These are phyloP conservation scores for Porites rus DNA, from an alignment of 92 coral and sea anemone species.

Conservation along the genomic window DNA sequence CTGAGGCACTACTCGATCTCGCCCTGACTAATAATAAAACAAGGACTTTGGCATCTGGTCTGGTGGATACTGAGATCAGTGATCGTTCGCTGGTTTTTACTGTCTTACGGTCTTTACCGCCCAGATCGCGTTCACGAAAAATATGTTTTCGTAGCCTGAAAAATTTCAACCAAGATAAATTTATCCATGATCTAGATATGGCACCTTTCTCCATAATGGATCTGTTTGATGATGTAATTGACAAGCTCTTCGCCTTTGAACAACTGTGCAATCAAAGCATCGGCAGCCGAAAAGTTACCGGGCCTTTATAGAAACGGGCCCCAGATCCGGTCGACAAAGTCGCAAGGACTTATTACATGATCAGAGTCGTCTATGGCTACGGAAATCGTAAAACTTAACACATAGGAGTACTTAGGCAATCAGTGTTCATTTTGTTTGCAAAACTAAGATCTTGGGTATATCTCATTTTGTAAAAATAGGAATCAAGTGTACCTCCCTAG, in stretches of 20 bases:
- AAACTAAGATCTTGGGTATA: too few species aligned
- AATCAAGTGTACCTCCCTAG: too few species aligned
- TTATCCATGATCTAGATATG: constrained; percentile 24
- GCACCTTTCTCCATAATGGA: constrained; percentile 37
- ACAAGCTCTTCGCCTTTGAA: constrained; percentile 23
- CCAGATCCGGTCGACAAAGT: too few species aligned
- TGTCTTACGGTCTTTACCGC: constrained; percentile 21
- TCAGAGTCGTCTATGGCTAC: too few species aligned
- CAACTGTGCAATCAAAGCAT: constrained; percentile 13
- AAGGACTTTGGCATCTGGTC: constrained; percentile 39
- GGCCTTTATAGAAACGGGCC: too few species aligned
- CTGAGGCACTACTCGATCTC: constrained; percentile 42
- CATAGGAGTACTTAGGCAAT: too few species aligned
- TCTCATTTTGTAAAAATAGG: too few species aligned
- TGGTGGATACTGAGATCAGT: constrained; percentile 59
- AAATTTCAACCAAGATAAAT: constrained; percentile 33
- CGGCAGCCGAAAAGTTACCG: too few species aligned
- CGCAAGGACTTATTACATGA: too few species aligned
- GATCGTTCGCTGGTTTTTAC: constrained; percentile 46
- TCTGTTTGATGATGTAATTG: constrained; percentile 28
- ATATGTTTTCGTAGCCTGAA: constrained; percentile 14
- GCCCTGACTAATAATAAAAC: constrained; percentile 52
- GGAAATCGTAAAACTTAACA: too few species aligned
- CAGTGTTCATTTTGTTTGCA: too few species aligned
- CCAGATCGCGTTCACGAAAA: constrained; percentile 48